Evolutionary conservation across 2,113 vertebrate species (phyloP).

Genomic region (Syngnathus typhle): DNA sequence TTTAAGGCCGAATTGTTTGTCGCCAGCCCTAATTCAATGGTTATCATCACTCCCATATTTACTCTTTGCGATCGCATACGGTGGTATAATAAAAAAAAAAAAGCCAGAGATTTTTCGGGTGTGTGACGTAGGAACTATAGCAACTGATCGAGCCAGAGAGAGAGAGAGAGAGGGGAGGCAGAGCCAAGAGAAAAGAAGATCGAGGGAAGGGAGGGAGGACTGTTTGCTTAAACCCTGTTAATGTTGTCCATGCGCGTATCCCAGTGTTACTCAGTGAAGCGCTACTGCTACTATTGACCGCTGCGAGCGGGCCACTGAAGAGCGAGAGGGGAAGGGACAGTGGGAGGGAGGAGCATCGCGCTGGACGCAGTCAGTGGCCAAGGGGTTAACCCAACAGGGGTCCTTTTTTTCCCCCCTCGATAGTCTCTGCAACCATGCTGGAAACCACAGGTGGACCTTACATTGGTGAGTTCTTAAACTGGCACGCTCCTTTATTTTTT

Average conservation of each 20-base stretch:
- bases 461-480: slow-evolving; percentile 57
- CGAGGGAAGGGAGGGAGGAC: slow-evolving; percentile 34
- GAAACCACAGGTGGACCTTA: slow-evolving; percentile 59
- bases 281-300: slow-evolving; percentile 57
- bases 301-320: slow-evolving; percentile 51
- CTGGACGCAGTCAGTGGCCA: slow-evolving; percentile 39
- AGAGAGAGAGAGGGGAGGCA: slow-evolving; percentile 36
- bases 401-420: slow-evolving; percentile 24
- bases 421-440: slow-evolving; percentile 62
- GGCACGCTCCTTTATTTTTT: not conserved
- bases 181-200: slow-evolving; percentile 55
- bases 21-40: not conserved
- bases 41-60: not conserved
- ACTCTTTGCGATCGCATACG: too few relatives aligned
- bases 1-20: too few relatives aligned
- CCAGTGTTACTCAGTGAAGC: slow-evolving; percentile 60
- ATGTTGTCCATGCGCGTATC: slow-evolving; percentile 54
- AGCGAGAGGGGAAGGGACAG: slow-evolving; percentile 47
- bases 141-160: slow-evolving; percentile 35
- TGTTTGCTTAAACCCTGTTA: slow-evolving; percentile 55
- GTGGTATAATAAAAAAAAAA: not conserved
- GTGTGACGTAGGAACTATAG: slow-evolving; percentile 49
- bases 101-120: not conserved
- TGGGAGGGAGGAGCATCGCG: slow-evolving; percentile 35
- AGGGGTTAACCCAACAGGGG: slow-evolving; percentile 34